phyloP scores from a whole-genome alignment of 2,113 vertebrate species.

The Pelobates fuscus region DNA sequence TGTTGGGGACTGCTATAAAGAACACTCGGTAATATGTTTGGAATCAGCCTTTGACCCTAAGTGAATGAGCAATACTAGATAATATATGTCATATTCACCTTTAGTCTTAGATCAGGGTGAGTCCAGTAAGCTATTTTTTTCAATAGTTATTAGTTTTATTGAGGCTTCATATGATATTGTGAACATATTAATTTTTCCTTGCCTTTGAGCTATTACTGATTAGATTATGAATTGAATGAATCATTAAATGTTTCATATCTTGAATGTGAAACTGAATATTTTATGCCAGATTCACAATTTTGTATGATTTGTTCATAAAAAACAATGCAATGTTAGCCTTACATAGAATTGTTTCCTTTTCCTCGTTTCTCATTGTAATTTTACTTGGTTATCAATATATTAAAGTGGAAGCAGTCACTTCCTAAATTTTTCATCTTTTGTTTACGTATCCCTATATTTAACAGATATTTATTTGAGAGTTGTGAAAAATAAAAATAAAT shows the following conservation, averaged over 20 bases:
- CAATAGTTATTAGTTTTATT: not conserved
- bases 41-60: conserved; percentile 29
- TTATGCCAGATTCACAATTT: too few species aligned
- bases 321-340: too few species aligned
- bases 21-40: conserved; percentile 27
- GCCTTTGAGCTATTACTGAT: conserved; percentile 24
- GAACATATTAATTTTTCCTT: conserved; percentile 13
- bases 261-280: conserved; percentile 11
- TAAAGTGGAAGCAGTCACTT: too few species aligned
- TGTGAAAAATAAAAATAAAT: too few species aligned
- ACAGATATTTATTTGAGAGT: too few species aligned
- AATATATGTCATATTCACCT: conserved; percentile 31
- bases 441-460: too few species aligned
- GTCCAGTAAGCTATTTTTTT: conserved; percentile 21
- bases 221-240: conserved; percentile 21
- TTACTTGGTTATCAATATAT: too few species aligned
- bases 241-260: not conserved
- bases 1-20: conserved; percentile 19
- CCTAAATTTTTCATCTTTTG: too few species aligned
- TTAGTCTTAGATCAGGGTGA: conserved; percentile 12
- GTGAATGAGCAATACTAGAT: conserved; percentile 17
- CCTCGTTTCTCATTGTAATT: too few species aligned
- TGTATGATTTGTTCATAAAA: too few species aligned
- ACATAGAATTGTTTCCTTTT: too few species aligned
- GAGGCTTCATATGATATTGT: conserved; percentile 9